Conservation (phyloP, 2,797 vertebrate genomes). For the Mus minutoides region DNA sequence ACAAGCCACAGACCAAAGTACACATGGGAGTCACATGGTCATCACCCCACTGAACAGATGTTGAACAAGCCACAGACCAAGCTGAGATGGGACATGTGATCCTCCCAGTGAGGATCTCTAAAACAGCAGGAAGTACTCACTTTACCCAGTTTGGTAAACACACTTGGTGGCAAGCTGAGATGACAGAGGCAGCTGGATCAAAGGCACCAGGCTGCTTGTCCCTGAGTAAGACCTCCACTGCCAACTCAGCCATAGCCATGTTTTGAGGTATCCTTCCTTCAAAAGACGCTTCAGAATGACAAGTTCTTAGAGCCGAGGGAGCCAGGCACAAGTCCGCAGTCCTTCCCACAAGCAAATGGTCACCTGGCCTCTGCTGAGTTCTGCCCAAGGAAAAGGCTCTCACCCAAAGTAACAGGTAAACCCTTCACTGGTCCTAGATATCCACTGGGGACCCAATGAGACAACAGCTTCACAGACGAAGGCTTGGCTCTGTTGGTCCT, state of each 20-base stretch:
- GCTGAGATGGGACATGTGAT: neutral
- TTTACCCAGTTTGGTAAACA: neutral
- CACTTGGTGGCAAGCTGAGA: neutral
- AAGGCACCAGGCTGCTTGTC: neutral
- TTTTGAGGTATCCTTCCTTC: neutral
- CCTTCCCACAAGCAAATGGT: no score
- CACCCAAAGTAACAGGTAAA: neutral
- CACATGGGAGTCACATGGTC: rapidly evolving
- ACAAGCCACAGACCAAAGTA: neutral
- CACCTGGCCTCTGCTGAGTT: neutral
- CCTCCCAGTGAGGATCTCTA: neutral
- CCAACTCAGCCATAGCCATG: neutral
- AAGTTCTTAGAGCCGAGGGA: neutral
- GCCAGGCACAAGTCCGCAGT: neutral
- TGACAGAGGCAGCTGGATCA: neutral
- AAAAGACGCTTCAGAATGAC: neutral
- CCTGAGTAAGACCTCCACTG: neutral
- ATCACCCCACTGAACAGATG: neutral
- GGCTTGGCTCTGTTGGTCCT: neutral
- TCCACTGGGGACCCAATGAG: neutral
- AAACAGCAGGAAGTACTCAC: neutral
- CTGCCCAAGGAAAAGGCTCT: neutral
- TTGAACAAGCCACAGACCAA: neutral
- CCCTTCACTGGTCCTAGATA: neutral
- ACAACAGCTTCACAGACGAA: neutral